Conservation (phyloP, 1,140 invertebrate species). For the Aphaenogaster rudis region DNA sequence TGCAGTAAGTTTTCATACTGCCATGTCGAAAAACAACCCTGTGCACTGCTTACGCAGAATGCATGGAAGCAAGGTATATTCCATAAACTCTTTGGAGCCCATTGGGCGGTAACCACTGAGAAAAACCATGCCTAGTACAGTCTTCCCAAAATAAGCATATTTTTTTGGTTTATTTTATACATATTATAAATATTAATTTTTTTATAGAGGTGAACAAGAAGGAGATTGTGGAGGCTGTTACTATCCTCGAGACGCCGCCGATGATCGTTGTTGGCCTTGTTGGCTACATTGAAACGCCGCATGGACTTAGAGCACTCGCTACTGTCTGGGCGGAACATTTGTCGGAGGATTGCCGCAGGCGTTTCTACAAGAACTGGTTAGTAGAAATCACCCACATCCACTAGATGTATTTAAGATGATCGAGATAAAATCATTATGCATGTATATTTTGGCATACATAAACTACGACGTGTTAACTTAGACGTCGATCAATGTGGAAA, state of each 20-base stretch:
- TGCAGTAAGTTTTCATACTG: conserved; percentile 80
- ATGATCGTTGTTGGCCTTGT: conserved; percentile 99
- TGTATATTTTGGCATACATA: not conserved
- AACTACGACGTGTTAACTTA: conserved; percentile 63
- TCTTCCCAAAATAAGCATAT: conserved; percentile 35
- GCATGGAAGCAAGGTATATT: conserved; percentile 90
- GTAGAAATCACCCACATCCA: conserved; percentile 44
- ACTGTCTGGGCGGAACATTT: conserved; percentile 99
- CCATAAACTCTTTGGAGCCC: conserved; percentile 90
- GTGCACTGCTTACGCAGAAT: conserved; percentile 85
- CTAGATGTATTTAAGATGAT: not conserved
- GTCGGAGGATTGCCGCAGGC: conserved; percentile 98
- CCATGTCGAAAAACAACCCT: conserved; percentile 81
- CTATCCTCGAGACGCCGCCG: conserved; percentile 99
- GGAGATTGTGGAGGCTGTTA: conserved; percentile 99
- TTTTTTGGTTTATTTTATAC: not conserved
- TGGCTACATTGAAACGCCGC: conserved; percentile 99
- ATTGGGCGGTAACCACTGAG: conserved; percentile 89
- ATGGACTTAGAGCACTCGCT: conserved; percentile 97
- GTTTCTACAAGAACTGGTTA: conserved; percentile 99
- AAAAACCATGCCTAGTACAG: conserved; percentile 91
- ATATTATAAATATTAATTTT: not conserved
- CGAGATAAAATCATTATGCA: not conserved
- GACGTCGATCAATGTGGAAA: conserved; percentile 70
- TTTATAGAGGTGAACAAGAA: conserved; percentile 99